Evolutionary conservation across 2,113 vertebrate species (phyloP).

Genomic region (Tupaia tana): DNA sequence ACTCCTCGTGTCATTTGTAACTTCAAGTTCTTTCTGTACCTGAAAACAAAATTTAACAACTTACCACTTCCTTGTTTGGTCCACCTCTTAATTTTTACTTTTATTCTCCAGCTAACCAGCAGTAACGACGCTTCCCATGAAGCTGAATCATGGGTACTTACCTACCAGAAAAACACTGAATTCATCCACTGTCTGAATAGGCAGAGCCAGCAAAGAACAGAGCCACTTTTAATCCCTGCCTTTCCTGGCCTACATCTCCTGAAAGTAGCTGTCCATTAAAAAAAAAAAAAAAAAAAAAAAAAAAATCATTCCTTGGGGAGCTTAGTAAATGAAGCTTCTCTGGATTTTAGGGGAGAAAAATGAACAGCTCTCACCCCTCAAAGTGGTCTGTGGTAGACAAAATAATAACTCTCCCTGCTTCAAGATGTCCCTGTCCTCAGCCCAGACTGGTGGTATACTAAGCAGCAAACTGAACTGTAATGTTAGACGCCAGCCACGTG

Average conservation of each 20-base stretch:
- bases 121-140: background rate
- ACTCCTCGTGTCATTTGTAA: background rate
- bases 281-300: too few species aligned
- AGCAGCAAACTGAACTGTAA: too few species aligned
- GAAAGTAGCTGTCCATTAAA: background rate
- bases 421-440: background rate
- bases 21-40: background rate
- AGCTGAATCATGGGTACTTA: background rate
- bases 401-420: background rate
- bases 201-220: background rate
- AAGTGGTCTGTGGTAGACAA: background rate
- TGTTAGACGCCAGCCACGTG: too few species aligned
- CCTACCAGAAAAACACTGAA: background rate
- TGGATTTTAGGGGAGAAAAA: background rate
- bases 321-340: background rate
- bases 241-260: background rate
- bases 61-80: background rate
- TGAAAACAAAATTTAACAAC: slow-evolving; percentile 29
- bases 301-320: slow-evolving; percentile 5
- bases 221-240: background rate
- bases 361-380: background rate
- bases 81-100: background rate
- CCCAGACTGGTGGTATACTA: too few species aligned
- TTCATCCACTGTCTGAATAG: background rate
- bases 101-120: background rate